Percentiles rank a stretch among this genome's conserved stretches.
Evolutionary conservation across 2,113 vertebrate genomes (phyloP).

Genomic region (Cavia aperea): DNA sequence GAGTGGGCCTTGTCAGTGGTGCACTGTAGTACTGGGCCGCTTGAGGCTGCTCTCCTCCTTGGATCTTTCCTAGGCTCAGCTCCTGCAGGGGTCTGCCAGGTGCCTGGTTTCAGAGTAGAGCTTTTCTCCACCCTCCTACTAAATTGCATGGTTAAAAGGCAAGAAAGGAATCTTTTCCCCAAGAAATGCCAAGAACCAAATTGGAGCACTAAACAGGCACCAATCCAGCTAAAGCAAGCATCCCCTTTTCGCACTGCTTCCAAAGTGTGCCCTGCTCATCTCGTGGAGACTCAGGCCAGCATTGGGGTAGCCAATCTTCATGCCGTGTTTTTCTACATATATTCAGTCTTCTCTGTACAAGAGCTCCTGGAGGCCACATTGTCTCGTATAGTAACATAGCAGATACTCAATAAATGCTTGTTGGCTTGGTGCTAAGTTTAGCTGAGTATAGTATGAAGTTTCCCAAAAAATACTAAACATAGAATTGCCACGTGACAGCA

Average conservation of each 20-base stretch:
- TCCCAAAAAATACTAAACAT: not conserved
- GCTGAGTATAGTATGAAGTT: not conserved
- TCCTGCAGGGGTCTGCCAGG: not conserved
- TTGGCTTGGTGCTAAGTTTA: not conserved
- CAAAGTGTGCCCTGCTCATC: accelerated
- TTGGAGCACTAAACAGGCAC: not conserved
- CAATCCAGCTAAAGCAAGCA: not conserved
- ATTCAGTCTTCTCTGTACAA: not conserved
- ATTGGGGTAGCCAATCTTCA: not conserved
- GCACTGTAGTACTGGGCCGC: not conserved
- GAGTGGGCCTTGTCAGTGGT: not conserved
- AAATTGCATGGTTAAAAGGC: not conserved
- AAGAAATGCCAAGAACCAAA: not conserved
- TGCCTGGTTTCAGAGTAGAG: accelerated
- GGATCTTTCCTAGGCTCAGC: not conserved
- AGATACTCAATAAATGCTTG: not conserved
- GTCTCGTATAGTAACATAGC: not conserved
- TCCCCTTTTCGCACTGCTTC: not conserved
- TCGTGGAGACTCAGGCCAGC: not conserved
- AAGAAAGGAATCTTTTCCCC: not conserved
- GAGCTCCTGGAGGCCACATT: not conserved
- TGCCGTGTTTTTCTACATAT: not conserved
- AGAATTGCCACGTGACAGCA: not conserved
- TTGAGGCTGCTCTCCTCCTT: not conserved
- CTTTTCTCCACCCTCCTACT: not conserved